Evolutionary conservation across 2,888 invertebrate species (phyloP), one percentile per base, ranked within the genome.

Genomic region (Diarsia mendica): DNA sequence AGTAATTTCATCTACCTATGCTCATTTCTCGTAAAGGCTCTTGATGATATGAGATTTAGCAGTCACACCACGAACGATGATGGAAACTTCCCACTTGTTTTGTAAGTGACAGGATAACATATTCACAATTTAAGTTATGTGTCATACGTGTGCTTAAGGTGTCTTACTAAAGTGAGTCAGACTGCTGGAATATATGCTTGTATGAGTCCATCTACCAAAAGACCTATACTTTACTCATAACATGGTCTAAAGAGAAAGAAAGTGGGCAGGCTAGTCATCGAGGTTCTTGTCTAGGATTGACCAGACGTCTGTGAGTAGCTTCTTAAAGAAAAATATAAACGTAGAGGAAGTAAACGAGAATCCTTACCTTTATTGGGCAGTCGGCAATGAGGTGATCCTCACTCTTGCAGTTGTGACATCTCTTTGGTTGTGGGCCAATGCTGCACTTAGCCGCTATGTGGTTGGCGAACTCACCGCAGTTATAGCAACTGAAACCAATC

Each of bases 401-500:
- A 87, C 98, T 97, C 93, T 98, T 98, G 95, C 99, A 99, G 92
- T 98, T 97, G 95, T 99, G 99, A 95, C 99, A 99, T 90, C 98
- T 97, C 96, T 99, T 99, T 89, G 99, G 99, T 95, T 98, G 98
- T 70, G 99, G 99, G 20, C 98, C 98, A 92, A 98, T 97, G 83
- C 97, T 97, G 94, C 99, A 99, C 93, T 98, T 98, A 53, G 98
- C 98, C 51, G 99, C 99, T 91, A 99, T 98, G 95, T 99, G 99
- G 94, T 99, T 99, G 67, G 98, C 98, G 92, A 99, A 98, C 94
- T 98, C 98, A 8, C 99, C 99, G 91, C 99, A 99, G 93, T 99
- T 99, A 94, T 99, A 99, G 96, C 99, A 99, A 92, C 98, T 98
- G 93, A 66, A 95, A 94, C 77, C n/a, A 80, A 75, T 49, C 84